Base-by-base conservation (phyloP, 2,113 vertebrate genomes). In the Apodemus speciosus region DNA sequence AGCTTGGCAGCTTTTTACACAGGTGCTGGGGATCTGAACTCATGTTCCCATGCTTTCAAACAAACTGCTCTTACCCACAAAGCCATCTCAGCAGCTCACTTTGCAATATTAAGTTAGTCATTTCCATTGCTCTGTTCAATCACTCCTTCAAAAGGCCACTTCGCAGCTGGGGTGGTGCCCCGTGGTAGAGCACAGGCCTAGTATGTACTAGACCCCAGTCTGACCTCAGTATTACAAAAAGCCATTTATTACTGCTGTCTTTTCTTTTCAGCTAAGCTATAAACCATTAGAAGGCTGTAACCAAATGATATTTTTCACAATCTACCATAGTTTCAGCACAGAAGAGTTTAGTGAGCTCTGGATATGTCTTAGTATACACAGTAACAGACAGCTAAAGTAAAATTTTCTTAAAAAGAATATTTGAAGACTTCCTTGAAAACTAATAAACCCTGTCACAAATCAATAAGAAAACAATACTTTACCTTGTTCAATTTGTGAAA, bases 401-500 rank as follows among this genome's bases (percentile, higher is more conserved):
- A 94, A 53, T 18, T 56, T 56, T 56, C 62, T 85, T 46, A 23
- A 68, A 89, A 40, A 56, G 25, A 88, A 53, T 38, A 89, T 51
- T 62, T 73, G 32, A 92, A 95, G 87, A 30, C 69, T 66, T 51
- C 75, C 25, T 15, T 40, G 18, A 46, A 87, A 93, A 94, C 35
- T 91, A 93, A 3, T 43, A 76, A 81, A 85, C 32, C 95, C 6
- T 88, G 46, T 32, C 53, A 1, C 0, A 86, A 92, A 93, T 77
- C 62, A 92, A 27, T 40, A 83, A 83, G 68, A 88, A 95, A 92
- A 73, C 38, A 79, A 91, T 85, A 25, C 11, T 73, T 87, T 98
- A 99, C 99, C 99, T 98, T 98, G 98, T 86, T 99, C 98, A 0
- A 98, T 99, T 96, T 98, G 98, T 94, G 96, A 97, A 98, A 99